Base-by-base conservation (phyloP, 2,797 vertebrate species). In the Sebastes diploproa region DNA sequence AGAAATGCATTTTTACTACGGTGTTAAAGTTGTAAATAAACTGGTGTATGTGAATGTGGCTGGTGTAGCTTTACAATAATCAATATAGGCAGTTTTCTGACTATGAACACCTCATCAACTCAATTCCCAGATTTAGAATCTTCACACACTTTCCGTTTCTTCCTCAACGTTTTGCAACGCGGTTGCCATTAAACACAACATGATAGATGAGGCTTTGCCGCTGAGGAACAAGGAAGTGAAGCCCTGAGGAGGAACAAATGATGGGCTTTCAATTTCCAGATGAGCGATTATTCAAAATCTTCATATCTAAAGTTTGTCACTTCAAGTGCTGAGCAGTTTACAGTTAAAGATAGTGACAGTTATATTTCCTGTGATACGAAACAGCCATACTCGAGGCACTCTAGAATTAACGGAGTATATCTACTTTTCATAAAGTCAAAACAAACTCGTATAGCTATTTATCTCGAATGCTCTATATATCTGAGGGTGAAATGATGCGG, bases 391-490 rank as follows among this genome's bases (percentile, higher is more conserved):
- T 66, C 32, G 9, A 38, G 12, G 54, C 72, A n/a, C 22, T 80
- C 84, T 66, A 42, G 56, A 81, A 86, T 78, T 18, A 79, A 71
- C 32, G 10, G 27, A 63, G n/a, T 54, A 55, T 60, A 76, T 82
- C 54, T 78, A 7, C 80, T 29, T 66, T 70, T 77, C 52, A 62
- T 34, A 25, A 72, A 76, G 72, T 86, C 82, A 75, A 79, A 78
- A 63, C 60, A 74, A 80, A 80, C 42, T 71, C 34, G 20, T 32
- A 29, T 2, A 70, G 62, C 70, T 64, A 65, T 90, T 81, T 77
- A 87, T 82, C 72, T 84, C 32, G 22, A 62, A 46, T 30, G 70
- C 68, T 67, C 54, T 7, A 52, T 84, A 75, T 76, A 75, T 86
- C 61, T 55, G 52, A 79, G 72, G 22, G 58, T 63, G 64, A 72